Evolutionary conservation across 2,888 invertebrate genomes (phyloP).

Genomic region (Dexiosoma caninum): DNA sequence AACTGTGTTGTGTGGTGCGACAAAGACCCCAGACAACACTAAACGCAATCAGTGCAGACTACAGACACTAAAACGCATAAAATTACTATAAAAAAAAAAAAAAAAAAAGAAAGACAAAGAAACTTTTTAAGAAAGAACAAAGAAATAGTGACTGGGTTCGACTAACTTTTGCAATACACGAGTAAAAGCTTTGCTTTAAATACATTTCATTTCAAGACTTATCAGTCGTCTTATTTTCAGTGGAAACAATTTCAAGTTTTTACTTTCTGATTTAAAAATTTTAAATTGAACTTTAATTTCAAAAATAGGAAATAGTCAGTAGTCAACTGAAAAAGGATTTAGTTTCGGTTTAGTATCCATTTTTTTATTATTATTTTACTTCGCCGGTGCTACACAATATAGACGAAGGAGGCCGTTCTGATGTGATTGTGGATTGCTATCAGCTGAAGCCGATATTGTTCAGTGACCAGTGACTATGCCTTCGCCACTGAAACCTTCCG

Average conservation of each 20-base stretch:
- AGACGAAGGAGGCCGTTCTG: too few relatives aligned
- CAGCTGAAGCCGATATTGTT: too few relatives aligned
- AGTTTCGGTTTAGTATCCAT: too few relatives aligned
- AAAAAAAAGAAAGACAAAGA: not conserved
- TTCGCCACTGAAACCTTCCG: too few relatives aligned
- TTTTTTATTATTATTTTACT: too few relatives aligned
- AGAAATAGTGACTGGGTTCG: not conserved
- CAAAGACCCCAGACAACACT: slow-evolving; percentile 9
- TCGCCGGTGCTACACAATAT: too few relatives aligned
- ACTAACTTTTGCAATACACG: not conserved
- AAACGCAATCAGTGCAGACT: slow-evolving; percentile 19
- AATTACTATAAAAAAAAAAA: not conserved
- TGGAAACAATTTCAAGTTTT: not conserved
- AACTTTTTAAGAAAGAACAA: too few relatives aligned
- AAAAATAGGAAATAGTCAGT: too few relatives aligned
- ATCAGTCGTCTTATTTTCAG: not conserved
- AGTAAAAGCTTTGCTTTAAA: not conserved
- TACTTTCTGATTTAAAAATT: not conserved
- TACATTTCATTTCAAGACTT: not conserved
- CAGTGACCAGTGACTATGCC: too few relatives aligned
- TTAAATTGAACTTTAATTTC: too few relatives aligned
- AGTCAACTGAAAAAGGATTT: too few relatives aligned
- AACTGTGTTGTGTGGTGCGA: slow-evolving; percentile 9
- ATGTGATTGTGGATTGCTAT: too few relatives aligned
- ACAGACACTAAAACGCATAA: slow-evolving; percentile 27